These are phyloP conservation scores for Saccostrea glomerata DNA, from an alignment of 1,140 invertebrate species.

Conservation along the genomic window DNA sequence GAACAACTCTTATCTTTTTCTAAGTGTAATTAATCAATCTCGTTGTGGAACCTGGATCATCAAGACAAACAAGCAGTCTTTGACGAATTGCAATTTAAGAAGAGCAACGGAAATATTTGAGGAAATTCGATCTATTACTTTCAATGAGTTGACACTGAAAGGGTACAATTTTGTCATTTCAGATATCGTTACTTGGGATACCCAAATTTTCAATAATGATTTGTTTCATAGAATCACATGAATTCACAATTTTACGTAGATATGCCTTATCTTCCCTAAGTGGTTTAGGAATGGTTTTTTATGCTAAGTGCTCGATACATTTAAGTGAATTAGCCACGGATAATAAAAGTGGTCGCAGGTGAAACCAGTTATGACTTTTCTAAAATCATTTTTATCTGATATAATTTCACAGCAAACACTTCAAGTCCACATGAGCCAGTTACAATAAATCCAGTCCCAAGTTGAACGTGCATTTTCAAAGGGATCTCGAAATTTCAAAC, in stretches of 20 bases:
- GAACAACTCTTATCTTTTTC: constrained; percentile 36
- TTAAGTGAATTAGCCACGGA: constrained; percentile 20
- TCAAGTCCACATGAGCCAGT: constrained; percentile 26
- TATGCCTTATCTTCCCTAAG: constrained; percentile 25
- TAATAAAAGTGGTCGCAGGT: constrained; percentile 35
- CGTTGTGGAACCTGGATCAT: constrained; percentile 27
- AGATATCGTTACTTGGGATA: constrained; percentile 27
- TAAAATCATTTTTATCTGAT: constrained; percentile 37
- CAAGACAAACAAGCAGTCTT: constrained; percentile 29
- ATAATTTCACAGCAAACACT: constrained; percentile 28
- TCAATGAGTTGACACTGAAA: constrained; percentile 33
- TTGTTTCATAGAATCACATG: constrained; percentile 25
- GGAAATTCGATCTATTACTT: constrained; percentile 36
- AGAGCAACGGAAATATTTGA: constrained; percentile 32
- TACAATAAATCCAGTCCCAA: constrained; percentile 17
- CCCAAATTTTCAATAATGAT: constrained; percentile 38
- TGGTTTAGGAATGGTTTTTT: constrained; percentile 34
- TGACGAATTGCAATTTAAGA: constrained; percentile 38
- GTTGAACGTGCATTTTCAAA: not conserved
- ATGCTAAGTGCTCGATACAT: constrained; percentile 35
- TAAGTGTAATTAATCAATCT: constrained; percentile 32
- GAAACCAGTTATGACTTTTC: constrained; percentile 36
- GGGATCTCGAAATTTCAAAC: too few species aligned
- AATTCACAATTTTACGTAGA: not conserved
- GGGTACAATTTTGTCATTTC: constrained; percentile 36